Base-by-base conservation (phyloP, 1,140 invertebrate species). In the Drosophila busckii region DNA sequence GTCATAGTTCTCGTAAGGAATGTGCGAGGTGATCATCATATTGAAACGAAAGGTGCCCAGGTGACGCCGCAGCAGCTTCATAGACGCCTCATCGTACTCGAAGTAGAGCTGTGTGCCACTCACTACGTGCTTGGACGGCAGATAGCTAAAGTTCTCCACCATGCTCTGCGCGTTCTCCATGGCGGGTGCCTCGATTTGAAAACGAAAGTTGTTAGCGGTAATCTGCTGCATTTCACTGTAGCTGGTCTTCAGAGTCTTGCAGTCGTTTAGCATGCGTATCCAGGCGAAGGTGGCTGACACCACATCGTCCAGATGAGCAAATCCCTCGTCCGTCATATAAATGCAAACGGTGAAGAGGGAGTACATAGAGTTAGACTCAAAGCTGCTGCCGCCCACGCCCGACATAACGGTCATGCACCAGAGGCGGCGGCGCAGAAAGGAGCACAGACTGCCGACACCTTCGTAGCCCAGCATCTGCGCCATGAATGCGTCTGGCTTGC, bases 381-480 rank as follows among this genome's bases (percentile, higher is more conserved):
- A 94, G 1, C 93, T 94, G 59, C 91, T 90, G 40, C 92, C 91
- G 0, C 90, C 91, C 62, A 92, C 93, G 1, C 94, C 95, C 3
- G 92, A 91, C 52, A 89, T 90, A 3, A 97, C 89, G 16, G 91
- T 92, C 6, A 96, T 88, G 6, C 93, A 95, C 95, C 96, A 97
- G 20, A 95, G 92, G 89, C 93, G 93, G 37, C 92, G 91, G 45
- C 94, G 92, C 16, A 98, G 88, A 68, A 94, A 95, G 9, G 94
- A 93, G 1, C 96, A 90, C 7, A 98, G 86, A 65, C 95, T 96
- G 7, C 95, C 96, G 65, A 93, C 91, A 2, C 96, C 96, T 88
- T 98, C 96, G 84, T 98, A 94, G 0, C 95, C 96, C n/a, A 98
- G 88, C 3, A 98, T 86, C 88, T 93, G 94, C 0, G 93, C 92